Conservation (phyloP, 1,140 invertebrate species). For the Drosophila chauvacae region DNA sequence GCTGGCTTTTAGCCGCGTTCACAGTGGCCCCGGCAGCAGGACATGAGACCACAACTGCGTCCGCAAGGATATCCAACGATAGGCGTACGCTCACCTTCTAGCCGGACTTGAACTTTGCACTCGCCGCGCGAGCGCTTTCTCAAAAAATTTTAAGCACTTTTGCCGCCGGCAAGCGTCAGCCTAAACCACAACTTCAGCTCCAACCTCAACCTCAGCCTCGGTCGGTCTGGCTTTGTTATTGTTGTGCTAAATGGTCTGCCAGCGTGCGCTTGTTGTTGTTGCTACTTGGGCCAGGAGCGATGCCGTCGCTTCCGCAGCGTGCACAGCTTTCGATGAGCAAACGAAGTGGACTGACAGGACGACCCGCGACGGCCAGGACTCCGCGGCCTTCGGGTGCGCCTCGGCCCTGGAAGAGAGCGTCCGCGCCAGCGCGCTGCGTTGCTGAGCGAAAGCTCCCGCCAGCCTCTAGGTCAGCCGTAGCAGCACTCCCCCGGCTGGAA, state of each 20-base stretch:
- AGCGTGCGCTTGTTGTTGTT: constrained; percentile 35
- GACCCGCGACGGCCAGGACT: constrained; percentile 27
- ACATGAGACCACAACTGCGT: constrained; percentile 28
- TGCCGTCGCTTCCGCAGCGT: constrained; percentile 65
- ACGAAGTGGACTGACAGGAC: constrained; percentile 74
- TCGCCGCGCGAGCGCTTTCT: constrained; percentile 14
- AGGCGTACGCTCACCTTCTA: constrained; percentile 15
- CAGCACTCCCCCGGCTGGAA: constrained; percentile 2
- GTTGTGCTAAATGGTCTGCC: constrained; percentile 29
- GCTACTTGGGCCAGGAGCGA: constrained; percentile 6
- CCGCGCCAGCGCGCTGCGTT: constrained; percentile 31
- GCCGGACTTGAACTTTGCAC: constrained; percentile 21
- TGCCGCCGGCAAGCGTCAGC: constrained; percentile 41
- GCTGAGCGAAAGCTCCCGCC: constrained; percentile 41
- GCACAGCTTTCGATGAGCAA: constrained; percentile 79
- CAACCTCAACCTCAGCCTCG: constrained; percentile 12
- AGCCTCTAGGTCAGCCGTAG: constrained; percentile 59
- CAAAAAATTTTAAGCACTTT: constrained; percentile 40
- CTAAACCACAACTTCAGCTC: constrained; percentile 12
- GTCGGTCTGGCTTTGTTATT: constrained; percentile 27
- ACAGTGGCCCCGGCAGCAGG: constrained; percentile 27
- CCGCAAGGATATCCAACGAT: constrained; percentile 39
- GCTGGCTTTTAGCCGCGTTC: constrained; percentile 41
- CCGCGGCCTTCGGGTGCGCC: constrained; percentile 37
- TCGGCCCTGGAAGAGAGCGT: constrained; percentile 60